Evolutionary conservation across 2,888 invertebrate species (phyloP), one percentile per base, ranked within the genome.

Genomic region (Cecidostiba fungosa): DNA sequence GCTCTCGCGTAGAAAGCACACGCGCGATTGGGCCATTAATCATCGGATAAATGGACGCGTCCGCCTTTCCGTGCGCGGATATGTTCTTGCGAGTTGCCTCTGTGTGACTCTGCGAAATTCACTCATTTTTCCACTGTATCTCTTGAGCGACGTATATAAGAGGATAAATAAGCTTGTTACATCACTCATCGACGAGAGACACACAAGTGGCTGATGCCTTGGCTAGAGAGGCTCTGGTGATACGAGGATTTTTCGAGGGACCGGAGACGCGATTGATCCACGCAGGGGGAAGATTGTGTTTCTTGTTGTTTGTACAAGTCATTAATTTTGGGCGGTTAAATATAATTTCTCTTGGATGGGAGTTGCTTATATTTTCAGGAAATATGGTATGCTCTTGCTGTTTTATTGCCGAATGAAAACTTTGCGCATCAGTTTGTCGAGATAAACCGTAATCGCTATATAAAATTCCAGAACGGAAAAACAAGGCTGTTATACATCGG

Each of bases 21-120:
- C 43, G 23, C 26, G 50, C 79, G 47, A 82, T 85, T 82, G 85
- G 26, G 79, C 82, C 82, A 85, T 86, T 86, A 86, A 86, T 86
- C 86, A 85, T 85, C 47, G 72, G 79, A 82, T 85, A 85, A 85
- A 85, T 82, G 84, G 81, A 19, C 32, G 16, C 72, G 26, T 81
- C 79, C 79, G n/a, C n/a, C 2, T 77, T 72, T 85, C 43, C 39
- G 39, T 16, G n/a, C 4, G 62, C 69, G 39, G n/a, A 19, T 14
- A 70, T 77, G 77, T 69, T 47, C 47, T 70, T n/a, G 16, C 29
- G n/a, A 72, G n/a, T 69, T 39, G 62, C 19, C n/a, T 54, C n/a
- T 43, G 8, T 73, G 54, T 85, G 81, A 85, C 73, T 82, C 66
- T 74, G 73, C 82, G 39, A 82, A 82, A 82, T 74, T 82, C 74